Evolutionary conservation across 2,113 vertebrate species (phyloP).

Genomic region (Calonectris borealis): DNA sequence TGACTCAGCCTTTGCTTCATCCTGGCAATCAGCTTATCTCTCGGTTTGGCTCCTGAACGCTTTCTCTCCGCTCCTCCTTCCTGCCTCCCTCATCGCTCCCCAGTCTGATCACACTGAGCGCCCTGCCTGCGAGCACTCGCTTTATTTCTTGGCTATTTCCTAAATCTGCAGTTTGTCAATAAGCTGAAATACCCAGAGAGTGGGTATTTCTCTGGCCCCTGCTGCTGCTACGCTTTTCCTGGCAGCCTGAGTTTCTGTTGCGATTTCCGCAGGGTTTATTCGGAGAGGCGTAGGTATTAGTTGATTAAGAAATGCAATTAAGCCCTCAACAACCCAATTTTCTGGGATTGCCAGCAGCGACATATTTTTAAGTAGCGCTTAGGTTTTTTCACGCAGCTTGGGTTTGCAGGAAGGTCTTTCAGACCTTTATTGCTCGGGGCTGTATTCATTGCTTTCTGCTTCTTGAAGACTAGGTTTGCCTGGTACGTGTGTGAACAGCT

Average conservation of each 20-base stretch:
- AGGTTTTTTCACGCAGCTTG: neutral
- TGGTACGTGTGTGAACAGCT: neutral
- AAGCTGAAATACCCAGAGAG: neutral
- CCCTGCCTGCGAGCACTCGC: neutral
- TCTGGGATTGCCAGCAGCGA: neutral
- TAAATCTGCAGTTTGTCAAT: neutral
- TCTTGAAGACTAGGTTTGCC: neutral
- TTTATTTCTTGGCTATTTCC: neutral
- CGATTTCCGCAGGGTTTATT: neutral
- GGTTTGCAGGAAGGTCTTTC: neutral
- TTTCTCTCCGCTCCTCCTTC: neutral
- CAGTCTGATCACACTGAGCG: neutral
- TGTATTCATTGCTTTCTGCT: fast-evolving
- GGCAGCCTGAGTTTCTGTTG: neutral
- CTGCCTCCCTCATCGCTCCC: neutral
- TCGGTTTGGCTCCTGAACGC: neutral
- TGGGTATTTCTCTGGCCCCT: neutral
- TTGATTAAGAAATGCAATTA: slow-evolving; percentile 44
- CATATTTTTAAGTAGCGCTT: neutral
- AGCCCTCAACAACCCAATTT: neutral
- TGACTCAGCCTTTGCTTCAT: neutral
- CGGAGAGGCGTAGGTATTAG: neutral
- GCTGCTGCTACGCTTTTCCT: neutral
- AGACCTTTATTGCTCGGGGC: neutral
- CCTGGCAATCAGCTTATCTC: neutral